These are phyloP conservation scores for Natrix natrix DNA, from an alignment of 2,797 vertebrate genomes.

Conservation along the genomic window DNA sequence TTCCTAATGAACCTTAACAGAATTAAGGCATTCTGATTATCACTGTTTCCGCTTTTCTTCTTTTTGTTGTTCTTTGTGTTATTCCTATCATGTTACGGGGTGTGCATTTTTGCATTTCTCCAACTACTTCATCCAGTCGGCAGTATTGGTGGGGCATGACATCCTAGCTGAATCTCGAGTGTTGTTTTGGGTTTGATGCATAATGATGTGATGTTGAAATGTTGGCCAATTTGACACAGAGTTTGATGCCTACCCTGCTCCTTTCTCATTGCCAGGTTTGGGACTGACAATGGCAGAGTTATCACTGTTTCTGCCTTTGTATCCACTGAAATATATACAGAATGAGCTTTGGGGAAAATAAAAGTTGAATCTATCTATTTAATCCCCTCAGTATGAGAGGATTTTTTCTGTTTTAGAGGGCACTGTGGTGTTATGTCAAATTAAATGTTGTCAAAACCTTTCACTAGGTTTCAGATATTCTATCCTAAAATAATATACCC, in stretches of 20 bases:
- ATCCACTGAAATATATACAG: neutral
- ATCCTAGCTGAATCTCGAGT: neutral
- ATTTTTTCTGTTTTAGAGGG: neutral
- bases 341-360: neutral
- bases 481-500: conserved; percentile 10
- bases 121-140: neutral
- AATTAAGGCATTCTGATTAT: neutral
- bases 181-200: neutral
- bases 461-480: neutral
- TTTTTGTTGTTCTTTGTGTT: neutral
- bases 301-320: neutral
- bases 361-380: neutral
- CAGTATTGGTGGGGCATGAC: neutral
- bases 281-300: neutral
- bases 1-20: neutral
- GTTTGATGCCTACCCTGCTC: neutral
- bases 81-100: neutral
- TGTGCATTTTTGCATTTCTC: neutral
- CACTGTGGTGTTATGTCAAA: neutral
- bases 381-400: neutral
- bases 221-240: neutral
- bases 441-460: neutral
- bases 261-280: neutral
- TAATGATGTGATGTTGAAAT: neutral
- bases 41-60: neutral